Conservation (phyloP, 2,113 vertebrate species). For the Nannospalax galili region DNA sequence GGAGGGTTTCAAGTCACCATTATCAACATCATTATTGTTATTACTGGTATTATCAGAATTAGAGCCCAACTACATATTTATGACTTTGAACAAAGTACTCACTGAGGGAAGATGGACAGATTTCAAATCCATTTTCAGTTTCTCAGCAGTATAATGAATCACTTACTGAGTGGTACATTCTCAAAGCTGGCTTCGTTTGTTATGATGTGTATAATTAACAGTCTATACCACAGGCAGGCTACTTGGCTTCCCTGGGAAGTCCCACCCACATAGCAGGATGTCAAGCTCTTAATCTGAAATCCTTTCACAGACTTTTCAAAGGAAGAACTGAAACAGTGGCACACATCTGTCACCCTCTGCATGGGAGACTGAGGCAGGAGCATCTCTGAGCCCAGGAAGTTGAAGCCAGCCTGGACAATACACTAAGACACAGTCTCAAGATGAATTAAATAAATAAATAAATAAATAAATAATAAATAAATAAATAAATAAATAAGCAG, state of each 20-base stretch:
- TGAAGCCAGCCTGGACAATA: not conserved
- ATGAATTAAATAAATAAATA: not conserved
- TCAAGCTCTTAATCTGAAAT: not conserved
- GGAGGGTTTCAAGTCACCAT: not conserved
- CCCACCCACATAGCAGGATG: not conserved
- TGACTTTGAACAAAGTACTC: not conserved
- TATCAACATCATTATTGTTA: not conserved
- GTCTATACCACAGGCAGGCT: not conserved
- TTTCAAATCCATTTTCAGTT: not conserved
- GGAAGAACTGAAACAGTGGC: not conserved
- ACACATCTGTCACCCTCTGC: too few relatives aligned
- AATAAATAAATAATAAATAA: too few relatives aligned
- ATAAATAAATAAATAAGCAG: too few relatives aligned
- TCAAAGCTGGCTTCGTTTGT: fast-evolving
- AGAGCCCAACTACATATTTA: not conserved
- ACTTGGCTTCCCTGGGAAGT: not conserved
- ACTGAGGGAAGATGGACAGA: not conserved
- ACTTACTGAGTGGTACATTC: fast-evolving
- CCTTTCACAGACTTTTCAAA: not conserved
- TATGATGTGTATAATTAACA: fast-evolving
- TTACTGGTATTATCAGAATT: not conserved
- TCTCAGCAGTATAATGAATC: not conserved
- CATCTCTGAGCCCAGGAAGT: not conserved
- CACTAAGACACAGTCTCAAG: not conserved
- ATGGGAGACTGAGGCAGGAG: not conserved